Evolutionary conservation across 2,113 vertebrate genomes (phyloP), one percentile per base, ranked within the genome.

Genomic region (Donacobius atricapilla): DNA sequence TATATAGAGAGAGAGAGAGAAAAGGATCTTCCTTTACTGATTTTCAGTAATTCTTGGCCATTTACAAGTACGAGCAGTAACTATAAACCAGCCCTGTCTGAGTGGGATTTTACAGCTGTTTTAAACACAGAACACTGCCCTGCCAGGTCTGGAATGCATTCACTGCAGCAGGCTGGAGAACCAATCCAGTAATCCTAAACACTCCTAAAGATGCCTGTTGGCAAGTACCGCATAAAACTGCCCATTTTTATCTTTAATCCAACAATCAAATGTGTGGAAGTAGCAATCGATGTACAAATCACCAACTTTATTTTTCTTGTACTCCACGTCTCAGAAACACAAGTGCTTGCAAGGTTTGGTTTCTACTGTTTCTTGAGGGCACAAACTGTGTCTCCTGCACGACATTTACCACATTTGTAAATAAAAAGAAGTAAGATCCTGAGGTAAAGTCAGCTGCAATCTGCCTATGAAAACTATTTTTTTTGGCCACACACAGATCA

Each of bases 371-470:
- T 85, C 95, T 76, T 6, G n/a, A 68, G 76, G 87, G 85, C 79
- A 84, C 63, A 87, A 63, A 66, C 27, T 56, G 8, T 20, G 47
- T 39, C 22, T 1, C 33, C 56, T 87, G 72, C 61, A 71, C 71
- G 92, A n/a, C 54, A 35, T 53, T 79, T 82, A 69, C 2, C 65
- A 28, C 53, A 33, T 56, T 93, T 71, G 56, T 73, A 85, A 91
- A 96, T 56, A 78, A 91, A 85, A 79, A 76, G 10, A 63, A 88
- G 68, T 0, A 11, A 96, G 72, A 81, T 11, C 68, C 79, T 60
- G 54, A 89, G 82, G 78, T 83, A 96, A 76, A 96, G 44, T 54
- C 70, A 87, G 65, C 63, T 44, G 50, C 37, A 80, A 95, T 93
- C 87, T 91, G 66, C 69, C 70, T 83, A 77, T 11, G 25, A 76